phyloP scores from a whole-genome alignment of 2,888 invertebrate genomes.

The Tupiocoris notatus region DNA sequence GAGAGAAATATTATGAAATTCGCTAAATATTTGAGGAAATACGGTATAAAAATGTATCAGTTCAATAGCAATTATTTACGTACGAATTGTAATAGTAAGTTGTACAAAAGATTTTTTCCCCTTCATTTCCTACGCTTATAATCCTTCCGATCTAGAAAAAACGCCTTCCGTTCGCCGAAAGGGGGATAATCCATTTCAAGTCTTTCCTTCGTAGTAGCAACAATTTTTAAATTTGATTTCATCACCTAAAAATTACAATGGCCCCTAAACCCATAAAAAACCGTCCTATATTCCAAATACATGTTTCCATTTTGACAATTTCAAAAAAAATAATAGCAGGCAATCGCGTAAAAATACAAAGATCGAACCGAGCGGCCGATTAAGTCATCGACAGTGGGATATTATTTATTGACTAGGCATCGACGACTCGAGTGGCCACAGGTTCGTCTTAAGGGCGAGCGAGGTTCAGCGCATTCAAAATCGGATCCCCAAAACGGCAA shows the following conservation, averaged over 20 bases:
- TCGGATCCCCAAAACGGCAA: background rate
- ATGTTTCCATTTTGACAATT: constrained; percentile 4
- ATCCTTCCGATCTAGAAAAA: background rate
- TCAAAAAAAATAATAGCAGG: constrained; percentile 11
- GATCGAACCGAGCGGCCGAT: background rate
- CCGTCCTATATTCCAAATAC: constrained; percentile 11
- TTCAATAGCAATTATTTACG: background rate
- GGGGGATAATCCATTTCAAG: background rate
- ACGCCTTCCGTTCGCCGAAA: background rate
- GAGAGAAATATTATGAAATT: background rate
- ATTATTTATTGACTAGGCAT: background rate
- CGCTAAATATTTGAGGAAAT: background rate
- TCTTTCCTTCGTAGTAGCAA: background rate
- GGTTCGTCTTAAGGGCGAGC: background rate
- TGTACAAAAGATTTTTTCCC: background rate
- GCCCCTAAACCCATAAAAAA: constrained; percentile 36
- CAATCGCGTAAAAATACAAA: background rate
- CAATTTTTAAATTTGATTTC: background rate
- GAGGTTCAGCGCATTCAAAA: background rate
- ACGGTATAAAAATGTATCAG: background rate
- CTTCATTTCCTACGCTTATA: background rate
- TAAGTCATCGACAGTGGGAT: background rate
- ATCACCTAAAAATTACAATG: constrained; percentile 19
- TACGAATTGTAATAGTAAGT: background rate
- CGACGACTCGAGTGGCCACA: background rate